Percentiles rank a stretch among this genome's conserved stretches.
Conservation (phyloP, 2,113 vertebrate species). For the Ictalurus furcatus region DNA sequence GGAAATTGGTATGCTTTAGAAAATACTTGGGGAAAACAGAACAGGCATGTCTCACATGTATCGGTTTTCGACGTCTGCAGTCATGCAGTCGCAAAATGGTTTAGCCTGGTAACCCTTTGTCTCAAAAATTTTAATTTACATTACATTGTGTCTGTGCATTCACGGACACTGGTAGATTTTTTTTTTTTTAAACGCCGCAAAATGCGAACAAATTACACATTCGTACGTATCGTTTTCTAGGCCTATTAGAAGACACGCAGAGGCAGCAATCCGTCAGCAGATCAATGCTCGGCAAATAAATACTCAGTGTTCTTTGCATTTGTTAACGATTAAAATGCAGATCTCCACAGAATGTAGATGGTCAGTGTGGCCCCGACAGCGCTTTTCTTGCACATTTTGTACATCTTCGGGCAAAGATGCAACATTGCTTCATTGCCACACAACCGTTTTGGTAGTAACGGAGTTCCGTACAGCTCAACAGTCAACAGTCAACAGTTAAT, state of each 20-base stretch:
- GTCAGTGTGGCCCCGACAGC: background rate
- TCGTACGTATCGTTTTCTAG: background rate
- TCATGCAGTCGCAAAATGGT: background rate
- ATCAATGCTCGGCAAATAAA: background rate
- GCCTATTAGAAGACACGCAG: background rate
- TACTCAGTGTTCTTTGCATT: background rate
- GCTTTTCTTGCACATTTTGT: background rate
- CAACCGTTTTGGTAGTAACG: background rate
- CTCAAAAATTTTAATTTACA: background rate
- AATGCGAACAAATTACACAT: background rate
- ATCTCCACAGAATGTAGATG: background rate
- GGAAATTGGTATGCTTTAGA: constrained; percentile 6
- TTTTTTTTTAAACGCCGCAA: background rate
- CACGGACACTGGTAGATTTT: background rate
- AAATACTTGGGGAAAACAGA: background rate
- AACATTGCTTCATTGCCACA: background rate
- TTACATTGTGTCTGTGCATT: background rate
- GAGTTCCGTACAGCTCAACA: background rate
- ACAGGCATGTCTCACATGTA: background rate
- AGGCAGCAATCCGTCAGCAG: background rate
- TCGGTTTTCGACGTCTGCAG: background rate
- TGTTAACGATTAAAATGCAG: background rate
- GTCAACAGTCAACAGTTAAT: background rate
- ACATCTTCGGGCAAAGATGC: no score
- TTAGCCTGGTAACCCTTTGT: background rate